phyloP scores from a whole-genome alignment of 2,888 invertebrate genomes.

The Patella ulyssiponensis region DNA sequence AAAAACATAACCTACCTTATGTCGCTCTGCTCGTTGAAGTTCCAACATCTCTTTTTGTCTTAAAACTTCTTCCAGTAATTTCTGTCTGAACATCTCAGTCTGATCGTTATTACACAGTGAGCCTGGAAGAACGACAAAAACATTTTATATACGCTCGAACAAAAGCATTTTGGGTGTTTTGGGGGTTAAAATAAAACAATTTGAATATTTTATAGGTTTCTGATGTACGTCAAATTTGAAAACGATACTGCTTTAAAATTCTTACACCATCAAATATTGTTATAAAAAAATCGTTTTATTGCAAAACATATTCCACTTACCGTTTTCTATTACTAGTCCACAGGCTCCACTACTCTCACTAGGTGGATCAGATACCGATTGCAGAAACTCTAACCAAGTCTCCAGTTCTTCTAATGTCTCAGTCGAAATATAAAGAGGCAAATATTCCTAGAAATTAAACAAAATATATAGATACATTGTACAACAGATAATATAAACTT shows the following conservation, averaged over 20 bases:
- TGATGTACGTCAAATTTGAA: too few species aligned
- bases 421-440: conserved; percentile 47
- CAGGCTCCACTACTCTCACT: conserved; percentile 20
- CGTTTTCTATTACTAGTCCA: too few species aligned
- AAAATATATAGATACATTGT: neutral
- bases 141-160: too few species aligned
- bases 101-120: conserved; percentile 32
- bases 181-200: too few species aligned
- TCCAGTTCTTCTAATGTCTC: conserved; percentile 53
- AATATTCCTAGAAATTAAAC: conserved; percentile 43
- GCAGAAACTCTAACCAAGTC: conserved; percentile 43
- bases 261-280: too few species aligned
- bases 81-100: conserved; percentile 53
- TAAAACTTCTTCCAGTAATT: conserved; percentile 58
- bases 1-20: conserved; percentile 39
- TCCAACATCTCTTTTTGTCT: conserved; percentile 61
- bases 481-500: too few species aligned
- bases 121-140: too few species aligned
- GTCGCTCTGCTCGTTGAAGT: conserved; percentile 53
- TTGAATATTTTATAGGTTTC: too few species aligned
- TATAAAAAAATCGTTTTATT: too few species aligned
- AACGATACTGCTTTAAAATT: too few species aligned
- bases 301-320: too few species aligned
- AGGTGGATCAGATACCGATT: neutral
- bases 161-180: too few species aligned